Conservation (phyloP, 1,140 invertebrate genomes). For the Papilio aristodemus region DNA sequence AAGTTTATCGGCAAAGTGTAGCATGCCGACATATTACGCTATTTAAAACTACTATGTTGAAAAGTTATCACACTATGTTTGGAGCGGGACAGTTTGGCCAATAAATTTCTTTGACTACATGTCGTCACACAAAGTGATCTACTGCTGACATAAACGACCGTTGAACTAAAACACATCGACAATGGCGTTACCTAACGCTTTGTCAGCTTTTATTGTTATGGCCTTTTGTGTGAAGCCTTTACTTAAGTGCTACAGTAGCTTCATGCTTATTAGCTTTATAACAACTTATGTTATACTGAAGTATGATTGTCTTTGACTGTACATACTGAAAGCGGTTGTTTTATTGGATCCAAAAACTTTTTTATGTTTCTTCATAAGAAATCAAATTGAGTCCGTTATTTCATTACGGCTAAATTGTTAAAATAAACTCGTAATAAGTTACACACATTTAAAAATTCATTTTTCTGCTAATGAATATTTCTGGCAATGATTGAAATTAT, state of each 20-base stretch:
- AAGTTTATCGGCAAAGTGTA: too few species aligned
- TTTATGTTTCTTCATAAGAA: too few species aligned
- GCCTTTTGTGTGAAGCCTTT: slow-evolving; percentile 18
- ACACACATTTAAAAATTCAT: too few species aligned
- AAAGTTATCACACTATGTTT: neutral
- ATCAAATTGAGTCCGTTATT: too few species aligned
- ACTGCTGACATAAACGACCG: slow-evolving; percentile 1
- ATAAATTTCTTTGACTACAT: neutral
- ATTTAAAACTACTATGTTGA: neutral
- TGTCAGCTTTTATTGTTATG: slow-evolving; percentile 12
- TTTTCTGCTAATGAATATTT: too few species aligned
- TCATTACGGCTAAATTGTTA: too few species aligned
- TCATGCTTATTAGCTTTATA: neutral
- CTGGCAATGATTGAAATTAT: too few species aligned
- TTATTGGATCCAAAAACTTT: too few species aligned
- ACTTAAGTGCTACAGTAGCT: neutral
- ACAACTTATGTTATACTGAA: neutral
- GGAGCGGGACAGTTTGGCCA: neutral
- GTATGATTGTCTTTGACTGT: neutral
- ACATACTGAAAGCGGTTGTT: too few species aligned
- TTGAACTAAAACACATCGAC: slow-evolving; percentile 6
- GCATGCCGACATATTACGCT: too few species aligned
- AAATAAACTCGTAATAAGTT: too few species aligned
- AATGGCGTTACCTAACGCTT: slow-evolving; percentile 4
- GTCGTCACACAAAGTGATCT: neutral